A percentile compares a stretch with the other conserved stretches of the same genome.
Conservation (phyloP, 2,113 vertebrate species). For the Ameiurus melas region DNA sequence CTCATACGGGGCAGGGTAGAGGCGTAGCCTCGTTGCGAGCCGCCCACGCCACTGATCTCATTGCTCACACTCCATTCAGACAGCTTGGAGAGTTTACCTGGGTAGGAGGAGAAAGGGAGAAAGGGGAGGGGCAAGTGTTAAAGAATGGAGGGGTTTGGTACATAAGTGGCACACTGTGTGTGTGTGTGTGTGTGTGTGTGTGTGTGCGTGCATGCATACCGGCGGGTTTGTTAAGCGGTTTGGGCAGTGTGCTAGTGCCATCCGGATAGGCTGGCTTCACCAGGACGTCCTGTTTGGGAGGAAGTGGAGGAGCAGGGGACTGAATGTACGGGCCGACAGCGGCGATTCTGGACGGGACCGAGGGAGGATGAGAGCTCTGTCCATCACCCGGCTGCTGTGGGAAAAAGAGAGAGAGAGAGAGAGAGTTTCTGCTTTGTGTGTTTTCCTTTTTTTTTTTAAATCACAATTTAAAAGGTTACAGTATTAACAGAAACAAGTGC, state of each 20-base stretch:
- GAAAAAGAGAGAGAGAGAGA: not conserved
- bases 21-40: constrained; percentile 62
- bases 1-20: constrained; percentile 73
- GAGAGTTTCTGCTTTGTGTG: not conserved
- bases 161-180: not conserved
- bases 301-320: constrained; percentile 81
- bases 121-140: constrained; percentile 1
- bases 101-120: not conserved
- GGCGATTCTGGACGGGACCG: constrained; percentile 81
- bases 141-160: not conserved
- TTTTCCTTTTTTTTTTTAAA: not conserved
- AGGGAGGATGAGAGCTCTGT: constrained; percentile 66
- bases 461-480: not conserved
- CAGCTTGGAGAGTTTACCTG: constrained; percentile 55
- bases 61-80: constrained; percentile 71
- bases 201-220: constrained; percentile 55
- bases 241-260: constrained; percentile 71
- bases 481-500: not conserved
- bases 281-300: constrained; percentile 77
- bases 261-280: constrained; percentile 85
- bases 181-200: not conserved
- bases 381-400: constrained; percentile 70
- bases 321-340: constrained; percentile 94
- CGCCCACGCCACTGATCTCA: constrained; percentile 58
- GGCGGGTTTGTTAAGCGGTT: constrained; percentile 61